Conservation (phyloP, 2,113 vertebrate species). For the Poeciliopsis turrubarensis region DNA sequence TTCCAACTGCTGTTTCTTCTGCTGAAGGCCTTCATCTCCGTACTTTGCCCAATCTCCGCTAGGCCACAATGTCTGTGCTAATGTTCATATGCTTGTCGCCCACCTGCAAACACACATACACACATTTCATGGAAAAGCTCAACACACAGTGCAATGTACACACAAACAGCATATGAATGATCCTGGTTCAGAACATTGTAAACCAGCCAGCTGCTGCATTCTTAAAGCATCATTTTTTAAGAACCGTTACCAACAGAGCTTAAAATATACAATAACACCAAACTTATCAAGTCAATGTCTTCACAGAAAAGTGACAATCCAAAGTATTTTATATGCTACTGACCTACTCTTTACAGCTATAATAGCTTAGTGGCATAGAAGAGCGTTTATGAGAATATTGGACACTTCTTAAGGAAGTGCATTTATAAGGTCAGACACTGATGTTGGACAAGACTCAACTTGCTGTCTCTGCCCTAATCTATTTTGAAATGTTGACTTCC, state of each 20-base stretch:
- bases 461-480: too few relatives aligned
- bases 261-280: neutral
- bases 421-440: too few relatives aligned
- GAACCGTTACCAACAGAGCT: neutral
- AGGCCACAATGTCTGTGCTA: constrained; percentile 80
- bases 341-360: neutral
- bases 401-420: too few relatives aligned
- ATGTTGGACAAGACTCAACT: too few relatives aligned
- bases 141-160: neutral
- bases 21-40: constrained; percentile 78
- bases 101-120: constrained; percentile 62
- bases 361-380: neutral
- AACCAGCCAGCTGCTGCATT: constrained; percentile 45
- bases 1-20: constrained; percentile 66
- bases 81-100: constrained; percentile 82
- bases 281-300: neutral
- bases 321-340: neutral
- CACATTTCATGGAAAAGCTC: neutral
- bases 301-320: neutral
- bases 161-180: constrained; percentile 26
- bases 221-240: constrained; percentile 10
- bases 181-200: constrained; percentile 39
- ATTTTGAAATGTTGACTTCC: too few relatives aligned
- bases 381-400: neutral
- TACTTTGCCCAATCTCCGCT: constrained; percentile 82